A percentile compares a stretch with the other conserved stretches of the same genome.
Conservation (phyloP, 2,888 invertebrate genomes). For the Patella caerulea region DNA sequence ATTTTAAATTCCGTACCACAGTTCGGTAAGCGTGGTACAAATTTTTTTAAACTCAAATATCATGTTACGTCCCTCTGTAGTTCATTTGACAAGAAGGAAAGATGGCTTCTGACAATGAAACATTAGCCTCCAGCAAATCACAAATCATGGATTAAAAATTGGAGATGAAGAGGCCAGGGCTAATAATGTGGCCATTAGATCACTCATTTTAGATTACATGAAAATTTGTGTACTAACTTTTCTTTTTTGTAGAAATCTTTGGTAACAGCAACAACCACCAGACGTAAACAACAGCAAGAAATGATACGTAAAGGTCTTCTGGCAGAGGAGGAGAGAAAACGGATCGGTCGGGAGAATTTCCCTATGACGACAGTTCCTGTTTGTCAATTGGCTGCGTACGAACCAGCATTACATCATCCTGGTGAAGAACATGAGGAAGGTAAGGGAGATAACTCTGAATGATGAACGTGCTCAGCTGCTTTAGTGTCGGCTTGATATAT, state of each 20-base stretch:
- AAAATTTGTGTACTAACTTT: neutral
- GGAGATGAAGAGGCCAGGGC: too few species aligned
- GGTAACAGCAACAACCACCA: constrained; percentile 97
- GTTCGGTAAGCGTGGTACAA: too few species aligned
- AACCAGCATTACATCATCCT: constrained; percentile 89
- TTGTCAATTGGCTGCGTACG: constrained; percentile 91
- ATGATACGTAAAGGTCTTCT: constrained; percentile 94
- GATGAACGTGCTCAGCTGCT: neutral
- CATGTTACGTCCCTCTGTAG: too few species aligned
- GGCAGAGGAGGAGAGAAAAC: constrained; percentile 94
- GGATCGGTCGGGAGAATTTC: constrained; percentile 95
- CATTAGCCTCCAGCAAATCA: too few species aligned
- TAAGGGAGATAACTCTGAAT: constrained; percentile 31
- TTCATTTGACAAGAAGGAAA: too few species aligned
- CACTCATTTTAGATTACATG: too few species aligned
- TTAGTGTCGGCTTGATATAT: neutral
- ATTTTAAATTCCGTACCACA: too few species aligned
- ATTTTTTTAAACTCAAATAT: too few species aligned
- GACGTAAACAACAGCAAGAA: constrained; percentile 99
- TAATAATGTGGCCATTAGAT: too few species aligned
- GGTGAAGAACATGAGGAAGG: constrained; percentile 71
- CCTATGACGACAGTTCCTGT: constrained; percentile 96
- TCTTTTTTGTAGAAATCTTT: constrained; percentile 75
- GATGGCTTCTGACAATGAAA: too few species aligned
- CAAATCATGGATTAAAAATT: too few species aligned